Percentiles rank a stretch among this genome's conserved stretches.
These are phyloP conservation scores for Rhopalosiphum maidis DNA, from an alignment of 1,140 invertebrate species.

Conservation along the genomic window DNA sequence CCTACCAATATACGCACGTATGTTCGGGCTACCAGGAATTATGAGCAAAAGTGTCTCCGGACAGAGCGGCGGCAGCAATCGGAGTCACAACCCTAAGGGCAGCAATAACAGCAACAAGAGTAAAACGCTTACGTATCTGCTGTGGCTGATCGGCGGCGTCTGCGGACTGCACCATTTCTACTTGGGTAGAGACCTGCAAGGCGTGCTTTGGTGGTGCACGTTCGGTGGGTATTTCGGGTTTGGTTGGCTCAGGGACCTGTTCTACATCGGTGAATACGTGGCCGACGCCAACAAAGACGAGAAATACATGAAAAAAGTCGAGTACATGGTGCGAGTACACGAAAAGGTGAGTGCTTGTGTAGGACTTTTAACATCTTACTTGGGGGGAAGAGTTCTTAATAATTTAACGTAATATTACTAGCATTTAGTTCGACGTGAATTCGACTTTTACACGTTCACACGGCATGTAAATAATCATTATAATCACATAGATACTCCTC, in stretches of 20 bases:
- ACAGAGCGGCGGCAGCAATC: neutral
- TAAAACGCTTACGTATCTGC: slow-evolving; percentile 75
- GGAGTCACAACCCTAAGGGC: neutral
- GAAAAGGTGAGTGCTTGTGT: slow-evolving; percentile 68
- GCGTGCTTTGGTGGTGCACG: slow-evolving; percentile 85
- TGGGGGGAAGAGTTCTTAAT: no score
- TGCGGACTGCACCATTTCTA: slow-evolving; percentile 93
- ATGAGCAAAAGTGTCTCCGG: neutral
- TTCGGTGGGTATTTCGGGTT: slow-evolving; percentile 84
- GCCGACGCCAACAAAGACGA: slow-evolving; percentile 83
- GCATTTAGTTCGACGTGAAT: no score
- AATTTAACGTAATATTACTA: no score
- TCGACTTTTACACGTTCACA: no score
- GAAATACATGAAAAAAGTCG: slow-evolving; percentile 72
- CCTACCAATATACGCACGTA: neutral
- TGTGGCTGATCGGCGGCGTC: slow-evolving; percentile 86
- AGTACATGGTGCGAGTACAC: slow-evolving; percentile 69
- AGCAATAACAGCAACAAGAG: slow-evolving; percentile 70
- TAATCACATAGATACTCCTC: neutral
- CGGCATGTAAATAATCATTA: no score
- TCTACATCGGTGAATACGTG: slow-evolving; percentile 85
- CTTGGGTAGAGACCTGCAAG: slow-evolving; percentile 85
- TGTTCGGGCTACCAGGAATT: neutral
- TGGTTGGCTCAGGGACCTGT: slow-evolving; percentile 87
- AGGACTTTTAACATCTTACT: no score